phyloP scores from a whole-genome alignment of 35 echinoderm and acorn worm species.

The Amphiura filiformis region DNA sequence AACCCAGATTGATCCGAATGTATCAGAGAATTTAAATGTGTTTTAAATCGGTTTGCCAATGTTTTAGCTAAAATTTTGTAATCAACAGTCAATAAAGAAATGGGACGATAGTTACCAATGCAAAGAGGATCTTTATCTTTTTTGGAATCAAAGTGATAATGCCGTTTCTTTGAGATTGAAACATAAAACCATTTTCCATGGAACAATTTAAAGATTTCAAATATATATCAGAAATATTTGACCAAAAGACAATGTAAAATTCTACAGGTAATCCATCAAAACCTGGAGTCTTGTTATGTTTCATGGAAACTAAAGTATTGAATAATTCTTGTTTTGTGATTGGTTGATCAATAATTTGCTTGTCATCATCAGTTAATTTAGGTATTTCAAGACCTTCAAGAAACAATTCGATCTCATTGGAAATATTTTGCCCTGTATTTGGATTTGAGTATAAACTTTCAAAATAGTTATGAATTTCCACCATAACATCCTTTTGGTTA shows the following conservation, averaged over 20 bases:
- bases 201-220: not conserved
- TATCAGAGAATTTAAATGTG: not conserved
- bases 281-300: slow-evolving; percentile 27
- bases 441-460: no score
- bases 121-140: slow-evolving; percentile 15
- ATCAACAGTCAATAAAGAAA: slow-evolving; percentile 30
- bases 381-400: not conserved
- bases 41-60: slow-evolving; percentile 4
- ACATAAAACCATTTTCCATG: slow-evolving; percentile 28
- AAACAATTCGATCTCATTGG: not conserved
- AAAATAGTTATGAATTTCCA: no score
- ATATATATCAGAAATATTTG: slow-evolving; percentile 22
- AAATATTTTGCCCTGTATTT: not conserved
- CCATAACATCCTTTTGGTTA: not conserved
- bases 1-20: slow-evolving; percentile 24
- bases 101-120: slow-evolving; percentile 34
- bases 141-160: slow-evolving; percentile 28
- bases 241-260: slow-evolving; percentile 33
- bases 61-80: slow-evolving; percentile 35
- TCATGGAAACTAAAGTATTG: slow-evolving; percentile 27
- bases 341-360: not conserved
- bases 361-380: not conserved
- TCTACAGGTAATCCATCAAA: slow-evolving; percentile 32
- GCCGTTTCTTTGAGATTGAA: slow-evolving; percentile 13
- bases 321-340: slow-evolving; percentile 23